These are phyloP conservation scores for Rutpela maculata DNA, from an alignment of 2,888 invertebrate genomes.

Conservation along the genomic window DNA sequence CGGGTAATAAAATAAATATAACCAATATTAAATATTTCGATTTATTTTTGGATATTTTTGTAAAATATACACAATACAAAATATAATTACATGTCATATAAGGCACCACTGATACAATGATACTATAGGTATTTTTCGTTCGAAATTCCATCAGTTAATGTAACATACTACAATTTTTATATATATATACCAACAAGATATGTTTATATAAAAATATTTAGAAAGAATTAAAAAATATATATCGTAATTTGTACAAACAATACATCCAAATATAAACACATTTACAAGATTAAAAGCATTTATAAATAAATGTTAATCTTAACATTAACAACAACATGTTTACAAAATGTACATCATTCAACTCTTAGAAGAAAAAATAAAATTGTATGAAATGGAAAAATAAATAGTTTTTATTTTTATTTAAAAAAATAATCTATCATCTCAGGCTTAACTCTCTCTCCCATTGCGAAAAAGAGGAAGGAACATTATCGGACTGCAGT, in stretches of 20 bases:
- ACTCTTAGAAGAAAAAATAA: conserved; percentile 22
- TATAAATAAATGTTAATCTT: conserved; percentile 49
- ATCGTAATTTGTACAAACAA: conserved; percentile 31
- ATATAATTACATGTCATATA: conserved; percentile 2
- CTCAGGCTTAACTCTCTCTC: conserved; percentile 71
- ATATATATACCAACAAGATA: conserved; percentile 49
- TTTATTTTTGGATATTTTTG: conserved; percentile 25
- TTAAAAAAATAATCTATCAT: conserved; percentile 50
- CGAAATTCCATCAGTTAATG: conserved; percentile 60
- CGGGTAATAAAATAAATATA: conserved; percentile 17
- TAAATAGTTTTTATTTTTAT: conserved; percentile 42
- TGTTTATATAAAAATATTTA: conserved; percentile 33
- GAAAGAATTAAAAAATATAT: conserved; percentile 23
- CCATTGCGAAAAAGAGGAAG: conserved; percentile 57
- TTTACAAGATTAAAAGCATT: conserved; percentile 39
- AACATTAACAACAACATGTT: conserved; percentile 46
- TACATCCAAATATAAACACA: conserved; percentile 39
- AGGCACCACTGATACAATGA: conserved; percentile 42
- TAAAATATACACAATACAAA: conserved; percentile 29
- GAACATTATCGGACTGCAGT: conserved; percentile 69
- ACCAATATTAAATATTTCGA: neutral
- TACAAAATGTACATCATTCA: conserved; percentile 37
- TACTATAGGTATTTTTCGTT: conserved; percentile 30
- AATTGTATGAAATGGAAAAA: conserved; percentile 31
- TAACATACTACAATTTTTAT: conserved; percentile 63